phyloP scores from a whole-genome alignment of 2,797 vertebrate species.

The Typhlichthys eigenmanni region DNA sequence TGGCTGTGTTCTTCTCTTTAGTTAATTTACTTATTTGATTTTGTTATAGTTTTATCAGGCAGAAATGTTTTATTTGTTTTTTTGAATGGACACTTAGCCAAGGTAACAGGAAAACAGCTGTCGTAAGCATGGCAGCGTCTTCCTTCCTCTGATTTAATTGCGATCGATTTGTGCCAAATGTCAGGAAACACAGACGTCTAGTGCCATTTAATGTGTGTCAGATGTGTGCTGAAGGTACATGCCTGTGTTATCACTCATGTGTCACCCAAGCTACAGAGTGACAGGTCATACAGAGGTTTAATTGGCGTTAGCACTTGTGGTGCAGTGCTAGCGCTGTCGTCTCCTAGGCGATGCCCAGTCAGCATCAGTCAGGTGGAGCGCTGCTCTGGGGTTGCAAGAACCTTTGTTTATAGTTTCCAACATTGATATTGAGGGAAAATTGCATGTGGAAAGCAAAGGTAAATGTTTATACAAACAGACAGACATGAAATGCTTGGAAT shows the following conservation, averaged over 20 bases:
- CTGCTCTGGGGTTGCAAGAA: slow-evolving; percentile 64
- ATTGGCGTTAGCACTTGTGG: slow-evolving; percentile 70
- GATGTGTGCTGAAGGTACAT: slow-evolving; percentile 72
- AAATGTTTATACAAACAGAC: slow-evolving; percentile 50
- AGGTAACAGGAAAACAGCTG: slow-evolving; percentile 63
- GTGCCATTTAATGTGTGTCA: slow-evolving; percentile 73
- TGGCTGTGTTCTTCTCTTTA: slow-evolving; percentile 36
- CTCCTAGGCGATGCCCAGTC: slow-evolving; percentile 66
- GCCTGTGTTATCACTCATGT: slow-evolving; percentile 72
- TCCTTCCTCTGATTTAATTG: slow-evolving; percentile 73
- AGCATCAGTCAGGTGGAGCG: slow-evolving; percentile 63
- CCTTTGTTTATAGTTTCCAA: slow-evolving; percentile 66
- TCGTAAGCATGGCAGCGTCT: slow-evolving; percentile 58
- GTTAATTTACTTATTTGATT: slow-evolving; percentile 44
- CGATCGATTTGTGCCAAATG: slow-evolving; percentile 77
- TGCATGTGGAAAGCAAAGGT: slow-evolving; percentile 42
- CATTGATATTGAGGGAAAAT: slow-evolving; percentile 36
- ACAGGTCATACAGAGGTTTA: slow-evolving; percentile 72
- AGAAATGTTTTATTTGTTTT: slow-evolving; percentile 8
- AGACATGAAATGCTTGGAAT: slow-evolving; percentile 39
- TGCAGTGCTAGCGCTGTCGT: slow-evolving; percentile 36
- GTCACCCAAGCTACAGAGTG: slow-evolving; percentile 68
- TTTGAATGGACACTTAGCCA: slow-evolving; percentile 11
- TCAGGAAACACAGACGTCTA: slow-evolving; percentile 74
- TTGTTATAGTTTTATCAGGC: slow-evolving; percentile 41